Percentiles rank a stretch among this genome's conserved stretches.
phyloP scores from a whole-genome alignment of 2,888 invertebrate species.

The Dryomyza anilis region DNA sequence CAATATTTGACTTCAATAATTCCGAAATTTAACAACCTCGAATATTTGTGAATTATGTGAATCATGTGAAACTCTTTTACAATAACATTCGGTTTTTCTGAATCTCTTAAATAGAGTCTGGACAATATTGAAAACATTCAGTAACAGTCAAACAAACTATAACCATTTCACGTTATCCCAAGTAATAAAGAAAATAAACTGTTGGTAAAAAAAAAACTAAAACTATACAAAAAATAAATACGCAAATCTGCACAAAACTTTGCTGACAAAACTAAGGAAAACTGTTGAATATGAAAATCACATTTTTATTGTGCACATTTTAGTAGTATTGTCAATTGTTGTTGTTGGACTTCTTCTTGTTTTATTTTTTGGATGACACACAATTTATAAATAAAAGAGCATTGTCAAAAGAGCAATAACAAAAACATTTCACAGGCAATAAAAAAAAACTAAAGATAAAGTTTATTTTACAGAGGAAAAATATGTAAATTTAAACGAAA shows the following conservation, averaged over 20 bases:
- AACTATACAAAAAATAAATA: background rate
- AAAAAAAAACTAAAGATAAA: background rate
- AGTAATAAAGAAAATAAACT: slow-evolving; percentile 5
- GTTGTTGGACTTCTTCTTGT: no score
- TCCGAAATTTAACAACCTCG: no score
- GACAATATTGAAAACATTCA: background rate
- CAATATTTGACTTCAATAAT: no score
- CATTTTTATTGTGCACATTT: background rate
- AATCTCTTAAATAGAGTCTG: no score
- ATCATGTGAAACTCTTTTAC: no score
- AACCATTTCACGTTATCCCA: slow-evolving; percentile 10
- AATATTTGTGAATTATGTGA: no score
- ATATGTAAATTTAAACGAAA: slow-evolving; percentile 21
- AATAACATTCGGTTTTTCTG: no score
- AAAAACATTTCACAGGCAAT: background rate
- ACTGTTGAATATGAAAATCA: slow-evolving; percentile 8
- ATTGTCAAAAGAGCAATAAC: background rate
- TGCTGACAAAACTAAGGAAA: background rate
- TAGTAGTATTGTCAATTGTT: no score
- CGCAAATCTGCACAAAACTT: background rate
- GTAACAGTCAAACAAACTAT: background rate
- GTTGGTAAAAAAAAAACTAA: background rate
- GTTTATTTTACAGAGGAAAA: no score
- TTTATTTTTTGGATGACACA: background rate
- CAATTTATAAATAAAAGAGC: background rate